Evolutionary conservation across 2,888 invertebrate species (phyloP), one percentile per base, ranked within the genome.

Genomic region (Cerceris ruficornis): DNA sequence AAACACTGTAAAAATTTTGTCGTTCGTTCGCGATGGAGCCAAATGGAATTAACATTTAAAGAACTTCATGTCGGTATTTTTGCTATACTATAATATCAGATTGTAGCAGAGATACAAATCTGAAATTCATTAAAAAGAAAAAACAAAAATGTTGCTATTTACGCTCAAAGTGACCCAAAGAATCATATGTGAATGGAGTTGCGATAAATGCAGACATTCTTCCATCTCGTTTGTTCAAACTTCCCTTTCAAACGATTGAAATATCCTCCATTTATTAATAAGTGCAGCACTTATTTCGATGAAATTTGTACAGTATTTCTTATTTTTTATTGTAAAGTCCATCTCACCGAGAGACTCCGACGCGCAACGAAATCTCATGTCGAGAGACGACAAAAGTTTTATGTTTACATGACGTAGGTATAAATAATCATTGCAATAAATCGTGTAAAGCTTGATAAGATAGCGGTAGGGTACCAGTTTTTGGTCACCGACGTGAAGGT

Each of bases 381-480:
- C 15, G 13, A 46, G 11, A 43, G 61, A 73, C 62, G 74, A 66
- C 76, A 50, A 74, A 68, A 60, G 17, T 80, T 76, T 76, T 62
- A 67, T 65, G 55, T 46, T 13, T 49, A n/a, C 61, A 42, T 55
- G 28, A 77, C 42, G 62, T 78, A 70, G 65, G 46, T 66, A 61
- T 61, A 64, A 77, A 52, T 81, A 76, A 66, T 73, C 57, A 28
- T n/a, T 54, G 55, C 80, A 77, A 77, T 76, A 75, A 84, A 82
- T 59, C 74, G 58, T 28, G 28, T 77, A 69, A 77, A 75, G 71
- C 68, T 74, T 72, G 66, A 59, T 43, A 28, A 64, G 57, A 15
- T 83, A 69, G 67, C n/a, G n/a, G 17, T 77, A 68, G 58, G 68
- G 28, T 28, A 58, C 62, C 68, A 68, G 11, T 69, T 67, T 69